A percentile compares a stretch with the other conserved stretches of the same genome.
phyloP scores from a whole-genome alignment of 2,888 invertebrate species.

The Lasioglossum oenotherae region DNA sequence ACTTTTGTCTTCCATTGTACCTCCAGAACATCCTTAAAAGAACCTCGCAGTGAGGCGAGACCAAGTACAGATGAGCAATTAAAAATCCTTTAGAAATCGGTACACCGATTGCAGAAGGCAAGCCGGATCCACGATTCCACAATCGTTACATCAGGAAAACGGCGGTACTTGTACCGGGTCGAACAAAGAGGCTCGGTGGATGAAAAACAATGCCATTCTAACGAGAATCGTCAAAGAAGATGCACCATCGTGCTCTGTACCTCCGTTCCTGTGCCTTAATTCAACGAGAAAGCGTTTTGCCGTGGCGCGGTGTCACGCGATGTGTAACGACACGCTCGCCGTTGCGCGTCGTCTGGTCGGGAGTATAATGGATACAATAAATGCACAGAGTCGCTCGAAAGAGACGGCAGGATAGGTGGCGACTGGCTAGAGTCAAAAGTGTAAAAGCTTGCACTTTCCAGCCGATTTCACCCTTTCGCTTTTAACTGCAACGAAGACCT shows the following conservation, averaged over 20 bases:
- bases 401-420: constrained; percentile 16
- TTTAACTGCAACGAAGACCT: constrained; percentile 64
- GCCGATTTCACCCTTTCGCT: constrained; percentile 73
- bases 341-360: constrained; percentile 12
- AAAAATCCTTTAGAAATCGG: neutral
- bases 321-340: constrained; percentile 48
- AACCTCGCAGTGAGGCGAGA: too few relatives aligned
- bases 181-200: constrained; percentile 16
- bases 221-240: constrained; percentile 44
- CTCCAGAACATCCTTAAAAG: too few relatives aligned
- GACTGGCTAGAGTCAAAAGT: constrained; percentile 68
- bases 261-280: constrained; percentile 20
- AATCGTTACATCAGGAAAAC: constrained; percentile 11
- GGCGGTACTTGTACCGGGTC: neutral
- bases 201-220: constrained; percentile 21
- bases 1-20: too few relatives aligned
- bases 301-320: constrained; percentile 38
- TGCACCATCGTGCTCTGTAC: constrained; percentile 20
- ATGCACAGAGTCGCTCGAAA: constrained; percentile 48
- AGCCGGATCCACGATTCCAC: neutral
- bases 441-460: constrained; percentile 72
- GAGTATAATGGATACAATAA: constrained; percentile 55
- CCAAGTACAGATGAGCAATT: neutral
- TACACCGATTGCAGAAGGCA: neutral
- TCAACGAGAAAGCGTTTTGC: constrained; percentile 6